These are phyloP conservation scores for Lasioglossum oenotherae DNA, from an alignment of 2,888 invertebrate species.

Conservation along the genomic window DNA sequence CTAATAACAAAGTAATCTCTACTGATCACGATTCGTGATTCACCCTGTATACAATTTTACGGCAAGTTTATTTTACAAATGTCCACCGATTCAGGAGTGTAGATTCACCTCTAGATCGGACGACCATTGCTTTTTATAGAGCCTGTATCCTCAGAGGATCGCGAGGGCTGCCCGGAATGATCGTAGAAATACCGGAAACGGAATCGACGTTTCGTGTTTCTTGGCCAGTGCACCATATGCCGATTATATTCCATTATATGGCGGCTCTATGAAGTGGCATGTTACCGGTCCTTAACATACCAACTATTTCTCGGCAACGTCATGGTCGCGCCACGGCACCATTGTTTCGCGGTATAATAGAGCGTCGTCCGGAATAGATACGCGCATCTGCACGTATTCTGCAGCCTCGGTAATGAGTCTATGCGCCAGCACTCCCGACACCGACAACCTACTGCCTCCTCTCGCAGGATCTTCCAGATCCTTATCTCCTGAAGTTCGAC, in stretches of 20 bases:
- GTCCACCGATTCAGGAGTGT: too few species aligned
- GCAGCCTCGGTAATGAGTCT: conserved; percentile 60
- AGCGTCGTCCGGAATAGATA: conserved; percentile 49
- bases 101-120: too few species aligned
- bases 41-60: too few species aligned
- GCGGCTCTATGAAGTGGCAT: conserved; percentile 53
- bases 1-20: too few species aligned
- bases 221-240: conserved; percentile 38
- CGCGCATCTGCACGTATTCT: conserved; percentile 53
- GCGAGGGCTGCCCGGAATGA: neutral
- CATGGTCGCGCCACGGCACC: conserved; percentile 47
- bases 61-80: too few species aligned
- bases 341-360: conserved; percentile 63
- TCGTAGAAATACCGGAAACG: conserved; percentile 37
- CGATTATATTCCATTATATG: conserved; percentile 58
- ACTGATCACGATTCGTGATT: too few species aligned
- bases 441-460: conserved; percentile 54
- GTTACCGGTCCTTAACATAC: conserved; percentile 56
- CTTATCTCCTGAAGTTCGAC: conserved; percentile 70
- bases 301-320: conserved; percentile 56
- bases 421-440: conserved; percentile 58
- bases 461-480: conserved; percentile 61
- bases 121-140: too few species aligned
- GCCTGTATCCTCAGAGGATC: neutral
- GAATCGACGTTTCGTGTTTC: conserved; percentile 37